Conservation (phyloP, 2,888 invertebrate genomes). For the Megalurothrips usitatus region DNA sequence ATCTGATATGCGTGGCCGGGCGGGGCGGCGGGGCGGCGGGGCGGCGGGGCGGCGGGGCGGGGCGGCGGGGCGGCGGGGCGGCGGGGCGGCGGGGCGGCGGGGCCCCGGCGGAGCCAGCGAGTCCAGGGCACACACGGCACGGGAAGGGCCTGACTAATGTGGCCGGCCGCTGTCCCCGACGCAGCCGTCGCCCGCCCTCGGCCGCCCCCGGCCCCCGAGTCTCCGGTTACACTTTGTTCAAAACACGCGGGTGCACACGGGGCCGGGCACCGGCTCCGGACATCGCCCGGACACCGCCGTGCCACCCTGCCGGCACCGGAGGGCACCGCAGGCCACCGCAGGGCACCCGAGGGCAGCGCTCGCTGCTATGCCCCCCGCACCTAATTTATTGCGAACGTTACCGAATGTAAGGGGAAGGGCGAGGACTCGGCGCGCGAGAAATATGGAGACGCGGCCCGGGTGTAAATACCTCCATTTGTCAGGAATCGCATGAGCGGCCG, state of each 20-base stretch:
- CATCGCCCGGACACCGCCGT: background rate
- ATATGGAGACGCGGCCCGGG: conserved; percentile 9
- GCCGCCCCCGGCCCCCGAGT: background rate
- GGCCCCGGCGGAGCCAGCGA: no score
- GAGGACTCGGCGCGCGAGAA: background rate
- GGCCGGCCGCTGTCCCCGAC: background rate
- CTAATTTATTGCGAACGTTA: conserved; percentile 20
- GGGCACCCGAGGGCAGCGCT: background rate
- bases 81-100: background rate
- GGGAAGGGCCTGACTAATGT: background rate
- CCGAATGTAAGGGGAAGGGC: conserved; percentile 8
- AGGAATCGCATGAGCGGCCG: background rate
- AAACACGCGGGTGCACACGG: conserved; percentile 10
- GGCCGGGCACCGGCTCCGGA: no score
- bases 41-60: background rate
- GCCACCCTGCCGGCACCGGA: no score
- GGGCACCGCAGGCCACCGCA: no score
- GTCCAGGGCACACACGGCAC: no score
- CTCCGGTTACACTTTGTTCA: conserved; percentile 24
- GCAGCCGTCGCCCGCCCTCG: no score
- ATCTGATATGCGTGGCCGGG: no score
- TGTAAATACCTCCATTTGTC: conserved; percentile 25
- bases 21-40: background rate
- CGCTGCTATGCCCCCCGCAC: background rate
- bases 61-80: background rate